Conservation (phyloP, 2,797 vertebrate genomes). For the Liasis olivaceus region DNA sequence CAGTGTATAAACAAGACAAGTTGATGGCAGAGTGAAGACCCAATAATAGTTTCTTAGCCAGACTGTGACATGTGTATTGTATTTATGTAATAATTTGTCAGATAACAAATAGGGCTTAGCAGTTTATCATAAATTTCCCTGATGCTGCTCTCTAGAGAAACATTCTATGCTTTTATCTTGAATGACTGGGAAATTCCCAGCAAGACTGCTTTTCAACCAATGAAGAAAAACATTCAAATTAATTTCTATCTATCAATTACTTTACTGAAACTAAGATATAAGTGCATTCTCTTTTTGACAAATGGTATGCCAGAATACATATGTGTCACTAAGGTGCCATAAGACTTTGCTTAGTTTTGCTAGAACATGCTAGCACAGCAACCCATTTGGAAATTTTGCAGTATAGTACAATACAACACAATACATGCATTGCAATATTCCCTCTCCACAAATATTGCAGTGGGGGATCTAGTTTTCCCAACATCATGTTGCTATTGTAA, state of each 20-base stretch:
- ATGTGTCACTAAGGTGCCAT: neutral
- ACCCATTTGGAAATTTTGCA: neutral
- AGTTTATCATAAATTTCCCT: neutral
- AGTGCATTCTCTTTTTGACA: neutral
- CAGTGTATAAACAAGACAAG: neutral
- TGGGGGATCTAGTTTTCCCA: neutral
- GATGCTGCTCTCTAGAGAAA: neutral
- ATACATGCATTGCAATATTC: neutral
- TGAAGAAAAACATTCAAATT: neutral
- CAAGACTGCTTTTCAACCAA: neutral
- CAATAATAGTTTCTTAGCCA: neutral
- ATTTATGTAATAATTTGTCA: neutral
- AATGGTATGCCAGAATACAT: neutral
- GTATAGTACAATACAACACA: neutral
- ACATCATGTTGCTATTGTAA: neutral
- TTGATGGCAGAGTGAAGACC: neutral
- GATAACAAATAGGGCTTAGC: neutral
- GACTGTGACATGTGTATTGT: neutral
- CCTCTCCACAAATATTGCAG: neutral
- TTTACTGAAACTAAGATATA: neutral
- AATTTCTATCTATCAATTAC: neutral
- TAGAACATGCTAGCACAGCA: neutral
- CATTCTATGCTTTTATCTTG: neutral
- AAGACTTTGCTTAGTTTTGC: neutral
- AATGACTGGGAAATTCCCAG: conserved; percentile 1